Base-by-base conservation (phyloP, 2,113 vertebrate genomes). In the Oreotrochilus melanogaster region DNA sequence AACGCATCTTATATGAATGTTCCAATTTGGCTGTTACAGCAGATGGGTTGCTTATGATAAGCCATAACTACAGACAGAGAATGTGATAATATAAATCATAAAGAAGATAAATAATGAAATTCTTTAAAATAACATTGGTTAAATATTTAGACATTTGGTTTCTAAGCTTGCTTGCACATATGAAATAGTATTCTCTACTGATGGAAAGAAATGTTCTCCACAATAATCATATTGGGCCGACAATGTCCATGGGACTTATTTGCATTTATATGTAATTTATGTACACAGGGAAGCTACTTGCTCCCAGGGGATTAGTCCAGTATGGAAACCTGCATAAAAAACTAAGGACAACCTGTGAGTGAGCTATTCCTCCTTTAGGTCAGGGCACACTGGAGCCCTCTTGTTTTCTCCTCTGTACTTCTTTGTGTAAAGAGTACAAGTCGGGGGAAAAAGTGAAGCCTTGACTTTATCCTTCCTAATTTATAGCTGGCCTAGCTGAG, bases 101-200 rank as follows among this genome's bases (percentile, higher is more conserved):
- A 98, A 98, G 97, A 98, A 98, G 98, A 98, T 98, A 98, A 98
- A 98, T 98, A 98, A 98, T 50, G 93, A 98, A 98, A 98, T 98
- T 98, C 97, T 98, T 98, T 98, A 97, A 98, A 98, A 98, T 97
- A 98, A 97, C 96, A 73, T 93, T 97, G 93, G 97, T 98, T 98
- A 98, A 98, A 98, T 98, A 98, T 98, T 98, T 98, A 98, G 98
- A 98, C 98, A 98, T 97, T 97, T 96, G 91, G 97, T 97, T 98
- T 98, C 97, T 97, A 98, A 97, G 97, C 96, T 97, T 97, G 92
- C 96, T 97, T 85, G 92, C 91, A 95, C 83, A 94, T 96, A 97
- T 35, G 86, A 97, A 98, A 96, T 97, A 97, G 95, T 95, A 94
- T 97, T 98, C 97, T 95, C 93, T 97, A 95, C 91, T 66, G 70